Evolutionary conservation across 2,113 vertebrate genomes (phyloP).

Genomic region (Pyrgilauda ruficollis): DNA sequence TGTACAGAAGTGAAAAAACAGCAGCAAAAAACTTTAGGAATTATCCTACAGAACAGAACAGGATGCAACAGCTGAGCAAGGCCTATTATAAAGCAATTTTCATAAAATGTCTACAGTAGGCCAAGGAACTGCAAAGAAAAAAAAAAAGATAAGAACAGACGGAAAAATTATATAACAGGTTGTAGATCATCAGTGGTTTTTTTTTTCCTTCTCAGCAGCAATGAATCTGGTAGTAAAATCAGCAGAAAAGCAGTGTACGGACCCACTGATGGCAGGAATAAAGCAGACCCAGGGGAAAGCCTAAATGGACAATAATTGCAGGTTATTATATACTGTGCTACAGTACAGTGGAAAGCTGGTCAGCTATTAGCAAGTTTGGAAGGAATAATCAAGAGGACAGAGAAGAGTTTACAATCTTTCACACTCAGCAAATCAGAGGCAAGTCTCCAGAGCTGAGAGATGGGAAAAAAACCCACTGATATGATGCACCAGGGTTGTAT

Average conservation of each 20-base stretch:
- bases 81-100: background rate
- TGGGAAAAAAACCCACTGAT: background rate
- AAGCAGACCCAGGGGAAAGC: constrained; percentile 74
- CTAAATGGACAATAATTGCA: constrained; percentile 82
- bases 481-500: background rate
- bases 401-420: constrained; percentile 36
- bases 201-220: constrained; percentile 37
- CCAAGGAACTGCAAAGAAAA: background rate
- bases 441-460: background rate
- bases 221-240: constrained; percentile 73
- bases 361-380: constrained; percentile 73
- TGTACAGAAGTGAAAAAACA: background rate
- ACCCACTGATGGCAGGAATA: constrained; percentile 50
- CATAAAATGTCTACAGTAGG: background rate
- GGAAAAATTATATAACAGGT: constrained; percentile 21
- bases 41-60: background rate
- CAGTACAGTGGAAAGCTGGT: constrained; percentile 70
- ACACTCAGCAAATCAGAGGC: background rate
- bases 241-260: constrained; percentile 52
- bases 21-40: background rate
- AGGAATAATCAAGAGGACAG: constrained; percentile 68
- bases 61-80: background rate
- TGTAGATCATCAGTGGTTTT: background rate
- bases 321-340: constrained; percentile 76
- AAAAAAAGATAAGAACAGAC: background rate